Base-by-base conservation (phyloP, 2,797 vertebrate genomes). In the Avahi laniger region DNA sequence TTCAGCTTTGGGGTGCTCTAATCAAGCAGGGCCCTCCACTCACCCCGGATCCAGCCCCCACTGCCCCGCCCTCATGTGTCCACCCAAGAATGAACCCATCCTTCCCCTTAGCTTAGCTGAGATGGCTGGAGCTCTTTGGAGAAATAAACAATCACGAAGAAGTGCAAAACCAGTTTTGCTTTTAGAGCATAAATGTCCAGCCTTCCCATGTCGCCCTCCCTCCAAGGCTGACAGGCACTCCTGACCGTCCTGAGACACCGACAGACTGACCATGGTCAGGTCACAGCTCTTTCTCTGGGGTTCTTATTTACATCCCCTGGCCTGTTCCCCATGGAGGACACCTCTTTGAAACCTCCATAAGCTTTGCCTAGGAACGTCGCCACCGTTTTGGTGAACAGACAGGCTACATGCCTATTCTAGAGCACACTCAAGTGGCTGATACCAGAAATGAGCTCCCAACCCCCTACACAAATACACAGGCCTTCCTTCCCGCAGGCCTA, bases 381-480 rank as follows among this genome's bases (percentile, higher is more conserved):
- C 33, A 67, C 22, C n/a, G 61, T 86, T 75, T 15, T 52, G 46
- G 69, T 26, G 73, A 65, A 15, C 6, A 61, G 70, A 82, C 41
- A 15, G 67, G 26, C 59, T 69, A 35, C 24, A 2, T 30, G 50
- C 6, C 50, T 46, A 46, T 69, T 85, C 67, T 17, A 91, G 88
- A 90, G 95, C 54, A 79, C 92, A 61, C 95, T 89, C 89, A 76
- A 84, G 82, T 89, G 97, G 75, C 54, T 65, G 57, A 72, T 54
- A 84, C 89, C 82, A 73, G 93, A 78, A 97, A 63, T 20, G 43
- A 96, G 30, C 35, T 61, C 18, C 0, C 3, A 4, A 7, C 33
- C 7, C 28, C 57, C 11, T 11, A 4, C 1, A 35, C 24, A 0
- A 35, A 69, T 33, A 30, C 1, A 0, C 0, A 1, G 0, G 18